Evolutionary conservation across 2,113 vertebrate genomes (phyloP).

Genomic region (Danionella cerebrum): DNA sequence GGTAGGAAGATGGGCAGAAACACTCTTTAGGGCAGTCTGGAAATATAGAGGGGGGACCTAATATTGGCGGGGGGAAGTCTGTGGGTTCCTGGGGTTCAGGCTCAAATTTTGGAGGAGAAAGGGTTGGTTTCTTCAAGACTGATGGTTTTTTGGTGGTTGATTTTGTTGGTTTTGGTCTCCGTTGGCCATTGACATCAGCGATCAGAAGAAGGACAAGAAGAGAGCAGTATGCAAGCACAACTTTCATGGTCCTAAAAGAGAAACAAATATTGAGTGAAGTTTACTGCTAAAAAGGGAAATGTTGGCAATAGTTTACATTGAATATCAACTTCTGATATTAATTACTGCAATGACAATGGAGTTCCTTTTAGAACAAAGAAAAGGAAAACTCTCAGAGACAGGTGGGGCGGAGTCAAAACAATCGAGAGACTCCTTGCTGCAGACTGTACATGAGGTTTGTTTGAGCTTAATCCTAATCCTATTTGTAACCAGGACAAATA

Average conservation of each 20-base stretch:
- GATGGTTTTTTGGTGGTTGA: constrained; percentile 54
- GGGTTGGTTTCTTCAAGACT: constrained; percentile 36
- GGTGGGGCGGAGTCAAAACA: too few relatives aligned
- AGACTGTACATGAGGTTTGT: too few relatives aligned
- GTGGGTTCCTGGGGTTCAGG: constrained; percentile 79
- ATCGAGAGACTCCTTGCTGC: too few relatives aligned
- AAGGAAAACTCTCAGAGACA: too few relatives aligned
- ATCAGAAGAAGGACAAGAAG: constrained; percentile 19
- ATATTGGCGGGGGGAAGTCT: constrained; percentile 82
- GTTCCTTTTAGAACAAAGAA: too few relatives aligned
- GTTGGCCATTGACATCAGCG: constrained; percentile 25
- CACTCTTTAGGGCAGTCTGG: constrained; percentile 88
- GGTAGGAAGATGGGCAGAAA: constrained; percentile 76
- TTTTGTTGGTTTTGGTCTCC: constrained; percentile 36
- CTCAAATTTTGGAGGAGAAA: constrained; percentile 41
- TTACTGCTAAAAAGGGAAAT: not conserved
- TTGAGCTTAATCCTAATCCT: too few relatives aligned
- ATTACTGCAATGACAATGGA: too few relatives aligned
- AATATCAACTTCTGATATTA: too few relatives aligned
- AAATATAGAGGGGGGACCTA: constrained; percentile 75
- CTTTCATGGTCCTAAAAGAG: constrained; percentile 36
- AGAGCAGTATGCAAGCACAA: constrained; percentile 33
- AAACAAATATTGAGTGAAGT: not conserved
- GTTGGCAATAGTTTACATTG: not conserved
- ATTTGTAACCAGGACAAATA: too few relatives aligned